Evolutionary conservation across 35 echinoderm and acorn worm genomes (phyloP), one percentile per base, ranked within the genome.

Genomic region (Ophioderma brevispina): DNA sequence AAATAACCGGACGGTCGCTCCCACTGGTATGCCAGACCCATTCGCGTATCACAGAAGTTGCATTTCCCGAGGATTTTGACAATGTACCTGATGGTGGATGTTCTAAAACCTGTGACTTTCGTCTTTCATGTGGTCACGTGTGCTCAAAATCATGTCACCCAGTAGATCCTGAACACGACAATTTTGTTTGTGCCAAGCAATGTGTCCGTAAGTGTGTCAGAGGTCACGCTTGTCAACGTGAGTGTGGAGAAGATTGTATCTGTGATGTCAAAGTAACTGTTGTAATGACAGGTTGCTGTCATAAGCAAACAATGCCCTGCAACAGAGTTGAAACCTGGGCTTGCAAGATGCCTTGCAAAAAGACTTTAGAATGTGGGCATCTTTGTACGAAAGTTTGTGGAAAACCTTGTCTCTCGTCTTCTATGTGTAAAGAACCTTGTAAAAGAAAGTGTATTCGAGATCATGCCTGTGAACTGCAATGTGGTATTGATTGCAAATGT

Each of bases 21-120:
- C 64, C 35, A 25, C 25, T 98, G 80, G 42, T 88, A 4, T 98
- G 96, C 70, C 39, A 46, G 11, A 86, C 81, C 78, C 96, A 98
- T 87, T 92, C 92, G 6, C 52, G 86, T 17, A 82, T 18, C 13
- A 86, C 75, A 18, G 36, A 82, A 64, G 92, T 81, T 28, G 41
- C 39, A 19, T 38, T 19, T 32, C 75, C 18, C 2, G 32, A 86
- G 40, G 81, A 94, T 76, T 94, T 94, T 38, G 21, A 85, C 19
- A 28, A 85, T 36, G 76, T 84, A 64, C 92, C 87, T 49, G 25
- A 79, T 14, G 92, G 92, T 17, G 87, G 92, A 1, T 94, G 92
- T 76, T 50, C 13, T 0, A 32, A 4, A 25, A 64, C 52, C n/a
- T 94, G 92, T 80, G 87, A 90, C 39, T 50, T 80, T 40, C 23